Evolutionary conservation across 1,140 invertebrate genomes (phyloP), one percentile per base, ranked within the genome.

Genomic region (Piezodorus guildinii): DNA sequence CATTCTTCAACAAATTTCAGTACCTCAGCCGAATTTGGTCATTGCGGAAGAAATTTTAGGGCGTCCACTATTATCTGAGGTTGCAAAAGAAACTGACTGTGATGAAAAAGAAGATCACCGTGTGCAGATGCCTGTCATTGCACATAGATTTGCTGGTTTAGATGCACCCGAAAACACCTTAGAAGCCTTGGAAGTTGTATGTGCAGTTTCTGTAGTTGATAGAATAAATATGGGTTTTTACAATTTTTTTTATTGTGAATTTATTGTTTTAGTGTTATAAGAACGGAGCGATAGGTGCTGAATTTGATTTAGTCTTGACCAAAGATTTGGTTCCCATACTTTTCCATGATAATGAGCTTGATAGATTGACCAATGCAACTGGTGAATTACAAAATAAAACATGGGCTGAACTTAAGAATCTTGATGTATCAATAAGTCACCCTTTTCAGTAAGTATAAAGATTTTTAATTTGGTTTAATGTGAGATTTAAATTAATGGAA

Each of bases 151-250:
- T 46, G 84, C 83, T 45, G 82, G 78, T 45, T 75, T 83, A 25
- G 85, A 88, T 76, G 85, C 83, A 16, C 86, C 86, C 16, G 86
- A 88, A 74, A 88, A 88, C 72, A 87, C 83, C 65, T 71, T 87
- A 67, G 74, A 77, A 63, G 84, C 84, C 23, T 82, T 87, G 70
- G 80, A 79, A 78, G 79, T 83, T 75, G 85, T 86, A 75, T 78
- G 60, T 61, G 19, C 21, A 61, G 21, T 62, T 49, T 21, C 5
- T 49, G 5, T 49, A 10, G 17, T 19, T 49, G 12, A 30, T 30
- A 30, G 8, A 30, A 30, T 8, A 8, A 30, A 49, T 21, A 9
- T 49, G 6, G 12, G 14, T 19, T 21, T 49, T 10, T 49, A 10
- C 16, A 3, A 21, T 49, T 49, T 4, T 21, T 6, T 49, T 30